These are phyloP conservation scores for Geotrupes spiniger DNA, from an alignment of 2,888 invertebrate genomes.

Conservation along the genomic window DNA sequence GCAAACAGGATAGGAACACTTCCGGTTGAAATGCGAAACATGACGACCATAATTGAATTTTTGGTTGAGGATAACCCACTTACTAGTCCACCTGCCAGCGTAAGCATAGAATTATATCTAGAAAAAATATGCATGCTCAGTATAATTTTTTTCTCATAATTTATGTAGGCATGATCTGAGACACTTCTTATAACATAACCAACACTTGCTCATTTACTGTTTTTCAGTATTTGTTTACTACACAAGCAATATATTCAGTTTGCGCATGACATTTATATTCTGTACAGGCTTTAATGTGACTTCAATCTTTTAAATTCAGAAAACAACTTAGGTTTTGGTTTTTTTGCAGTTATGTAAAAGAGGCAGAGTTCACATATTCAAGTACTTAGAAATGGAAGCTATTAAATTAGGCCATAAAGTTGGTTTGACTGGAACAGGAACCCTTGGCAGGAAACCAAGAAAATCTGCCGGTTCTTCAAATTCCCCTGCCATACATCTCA, in stretches of 20 bases:
- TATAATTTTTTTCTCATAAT: conserved; percentile 2
- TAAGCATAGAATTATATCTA: conserved; percentile 60
- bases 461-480: conserved; percentile 50
- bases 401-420: conserved; percentile 63
- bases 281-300: too few species aligned
- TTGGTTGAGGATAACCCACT: conserved; percentile 87
- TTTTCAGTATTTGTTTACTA: too few species aligned
- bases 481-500: conserved; percentile 36
- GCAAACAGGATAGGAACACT: conserved; percentile 86
- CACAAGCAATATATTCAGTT: too few species aligned
- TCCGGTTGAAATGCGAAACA: conserved; percentile 83
- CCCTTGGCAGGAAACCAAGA: conserved; percentile 55
- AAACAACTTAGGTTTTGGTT: too few species aligned
- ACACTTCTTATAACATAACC: too few species aligned
- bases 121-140: too few species aligned
- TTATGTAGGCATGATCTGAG: too few species aligned
- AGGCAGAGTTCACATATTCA: conserved; percentile 92
- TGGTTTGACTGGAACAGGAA: conserved; percentile 50
- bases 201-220: too few species aligned
- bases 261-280: too few species aligned
- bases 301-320: too few species aligned
- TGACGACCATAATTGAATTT: conserved; percentile 79
- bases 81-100: conserved; percentile 88
- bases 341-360: conserved; percentile 80
- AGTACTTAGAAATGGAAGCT: conserved; percentile 87